Evolutionary conservation across 2,888 invertebrate genomes (phyloP), one percentile per base, ranked within the genome.

Genomic region (Pandemis cinnamomeana): DNA sequence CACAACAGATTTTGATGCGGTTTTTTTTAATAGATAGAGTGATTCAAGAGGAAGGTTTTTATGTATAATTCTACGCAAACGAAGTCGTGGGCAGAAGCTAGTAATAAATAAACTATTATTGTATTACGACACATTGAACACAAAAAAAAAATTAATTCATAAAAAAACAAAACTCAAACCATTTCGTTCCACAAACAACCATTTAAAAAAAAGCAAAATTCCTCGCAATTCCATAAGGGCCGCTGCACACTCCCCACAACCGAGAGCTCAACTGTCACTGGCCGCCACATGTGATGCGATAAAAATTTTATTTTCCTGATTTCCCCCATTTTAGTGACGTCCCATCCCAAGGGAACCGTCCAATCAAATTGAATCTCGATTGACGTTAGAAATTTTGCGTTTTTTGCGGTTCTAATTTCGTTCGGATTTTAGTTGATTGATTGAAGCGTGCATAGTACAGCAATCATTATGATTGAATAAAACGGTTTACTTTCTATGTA

Each of bases 281-380:
- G 74, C 20, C 55, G 58, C 42, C 69, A 74, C 66, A 74, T 67
- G 70, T 70, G 69, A 73, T 61, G 71, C 67, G 67, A 74, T 74
- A 61, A 74, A 71, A 74, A 0, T 10, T 20, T 67, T 62, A 74
- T 74, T 74, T 74, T 74, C 74, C 74, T 20, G 61, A 71, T 74
- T 74, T 74, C 71, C 71, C 74, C 74, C 71, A 66, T 71, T 74
- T 73, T 71, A 53, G 70, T 61, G 61, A 64, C 70, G 69, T 70
- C 61, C 62, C 71, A 61, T 74, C 74, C 71, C 74, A 4, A 42
- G 74, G 71, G 73, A 53, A 66, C 60, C 70, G 71, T 62, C 74
- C 74, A 74, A 74, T 74, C 70, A 74, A 74, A 74, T 74, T 74
- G 61, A 74, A 74, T 74, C 67, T 60, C 67, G 74, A 74, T 74